Conservation (phyloP, 2,113 vertebrate genomes). For the Gavia stellata region DNA sequence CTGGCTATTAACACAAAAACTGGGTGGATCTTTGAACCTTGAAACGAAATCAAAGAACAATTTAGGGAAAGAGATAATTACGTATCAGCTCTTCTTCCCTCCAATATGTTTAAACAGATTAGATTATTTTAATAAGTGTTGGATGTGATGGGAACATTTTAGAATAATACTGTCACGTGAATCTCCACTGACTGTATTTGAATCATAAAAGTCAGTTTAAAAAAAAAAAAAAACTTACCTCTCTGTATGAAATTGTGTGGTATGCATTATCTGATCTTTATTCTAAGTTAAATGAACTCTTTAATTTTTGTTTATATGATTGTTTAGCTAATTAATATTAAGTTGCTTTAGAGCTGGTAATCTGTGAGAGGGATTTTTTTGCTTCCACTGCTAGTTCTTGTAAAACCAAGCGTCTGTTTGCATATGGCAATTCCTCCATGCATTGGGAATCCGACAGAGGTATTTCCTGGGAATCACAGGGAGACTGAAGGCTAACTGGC, state of each 20-base stretch:
- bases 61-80: constrained; percentile 35
- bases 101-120: constrained; percentile 51
- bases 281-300: neutral
- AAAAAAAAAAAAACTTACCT: neutral
- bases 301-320: neutral
- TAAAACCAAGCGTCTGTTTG: neutral
- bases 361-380: neutral
- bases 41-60: constrained; percentile 48
- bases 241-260: neutral
- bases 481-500: neutral
- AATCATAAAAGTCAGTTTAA: neutral
- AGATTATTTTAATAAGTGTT: constrained; percentile 45
- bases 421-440: neutral
- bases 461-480: constrained; percentile 5
- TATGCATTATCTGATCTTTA: neutral
- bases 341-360: neutral
- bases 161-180: neutral
- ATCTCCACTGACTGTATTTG: neutral
- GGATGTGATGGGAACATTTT: neutral
- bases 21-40: constrained; percentile 32
- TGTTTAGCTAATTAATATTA: neutral
- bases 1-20: constrained; percentile 33
- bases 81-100: constrained; percentile 13
- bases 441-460: neutral
- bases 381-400: neutral